Evolutionary conservation across 2,888 invertebrate species (phyloP).

Genomic region (Ormyrus thymus): DNA sequence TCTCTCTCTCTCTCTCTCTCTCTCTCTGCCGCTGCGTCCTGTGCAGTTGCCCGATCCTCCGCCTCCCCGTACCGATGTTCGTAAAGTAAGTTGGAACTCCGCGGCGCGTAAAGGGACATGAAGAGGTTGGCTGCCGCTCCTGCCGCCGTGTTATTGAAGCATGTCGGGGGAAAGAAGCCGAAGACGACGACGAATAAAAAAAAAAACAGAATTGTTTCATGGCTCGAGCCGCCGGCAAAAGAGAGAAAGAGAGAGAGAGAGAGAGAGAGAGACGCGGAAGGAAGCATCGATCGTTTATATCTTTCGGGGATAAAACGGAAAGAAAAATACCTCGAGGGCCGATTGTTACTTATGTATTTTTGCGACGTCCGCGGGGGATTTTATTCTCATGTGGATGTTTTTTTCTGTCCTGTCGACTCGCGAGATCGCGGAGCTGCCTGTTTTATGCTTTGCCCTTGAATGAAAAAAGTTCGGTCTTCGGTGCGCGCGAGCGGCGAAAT

Average conservation of each 20-base stretch:
- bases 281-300: slow-evolving; percentile 50
- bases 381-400: slow-evolving; percentile 42
- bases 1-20: neutral
- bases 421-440: too few species aligned
- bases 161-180: slow-evolving; percentile 18
- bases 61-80: slow-evolving; percentile 24
- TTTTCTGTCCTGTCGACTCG: neutral
- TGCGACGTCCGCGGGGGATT: slow-evolving; percentile 29
- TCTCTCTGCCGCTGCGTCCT: neutral
- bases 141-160: slow-evolving; percentile 32
- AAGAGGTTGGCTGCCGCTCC: slow-evolving; percentile 32
- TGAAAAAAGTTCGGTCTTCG: too few species aligned
- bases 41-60: neutral
- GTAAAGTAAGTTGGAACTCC: slow-evolving; percentile 55
- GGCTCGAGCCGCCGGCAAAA: slow-evolving; percentile 1
- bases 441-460: too few species aligned
- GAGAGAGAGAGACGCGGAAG: slow-evolving; percentile 20
- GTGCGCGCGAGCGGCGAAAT: too few species aligned
- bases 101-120: slow-evolving; percentile 52
- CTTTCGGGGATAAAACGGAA: slow-evolving; percentile 40
- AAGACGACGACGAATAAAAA: slow-evolving; percentile 14
- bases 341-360: slow-evolving; percentile 54
- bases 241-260: neutral
- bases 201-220: slow-evolving; percentile 50
- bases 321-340: slow-evolving; percentile 50